Base-by-base conservation (phyloP, 2,888 invertebrate species). In the Andrena dorsata region DNA sequence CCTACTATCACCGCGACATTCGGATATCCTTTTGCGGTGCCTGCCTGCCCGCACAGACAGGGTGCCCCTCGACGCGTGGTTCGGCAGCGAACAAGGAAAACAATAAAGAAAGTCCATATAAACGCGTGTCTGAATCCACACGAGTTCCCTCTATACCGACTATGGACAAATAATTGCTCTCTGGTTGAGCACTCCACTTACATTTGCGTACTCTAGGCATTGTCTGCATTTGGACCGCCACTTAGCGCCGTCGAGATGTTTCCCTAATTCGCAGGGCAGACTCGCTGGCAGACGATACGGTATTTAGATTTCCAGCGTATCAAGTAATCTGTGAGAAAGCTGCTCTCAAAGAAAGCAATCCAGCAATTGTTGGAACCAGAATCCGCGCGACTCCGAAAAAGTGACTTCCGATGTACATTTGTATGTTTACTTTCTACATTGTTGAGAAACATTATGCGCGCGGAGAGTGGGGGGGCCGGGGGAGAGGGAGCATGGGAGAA, bases 21-120 rank as follows among this genome's bases (percentile, higher is more conserved):
- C 28, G 10, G 56, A 60, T 74, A 76, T 53, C 72, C 73, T 74
- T 65, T 74, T 66, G 82, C 70, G 74, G 60, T 56, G n/a, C 30
- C 32, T 16, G 41, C 23, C 41, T n/a, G 64, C 60, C n/a, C 30
- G 20, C 13, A 72, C 23, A 63, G 56, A 58, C 63, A 1, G 66
- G 63, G 61, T 41, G 56, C 49, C 68, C 49, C 60, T 35, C 32
- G 30, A 78, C 7, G 51, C 20, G 28, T 32, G 53, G 6, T 58
- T 60, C 7, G 32, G 3, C n/a, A 47, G 10, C 8, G 56, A 56
- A 26, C 23, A 56, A 56, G 3, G n/a, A 23, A 53, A 66, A 63
- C 73, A 71, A 60, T 58, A 26, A 35, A 69, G 20, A 0, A 56
- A 23, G 23, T 23, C 10, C 20, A 30, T 61, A 23, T 7, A 16